Base-by-base conservation (phyloP, 2,113 vertebrate genomes). In the Melanostigma gelatinosum region DNA sequence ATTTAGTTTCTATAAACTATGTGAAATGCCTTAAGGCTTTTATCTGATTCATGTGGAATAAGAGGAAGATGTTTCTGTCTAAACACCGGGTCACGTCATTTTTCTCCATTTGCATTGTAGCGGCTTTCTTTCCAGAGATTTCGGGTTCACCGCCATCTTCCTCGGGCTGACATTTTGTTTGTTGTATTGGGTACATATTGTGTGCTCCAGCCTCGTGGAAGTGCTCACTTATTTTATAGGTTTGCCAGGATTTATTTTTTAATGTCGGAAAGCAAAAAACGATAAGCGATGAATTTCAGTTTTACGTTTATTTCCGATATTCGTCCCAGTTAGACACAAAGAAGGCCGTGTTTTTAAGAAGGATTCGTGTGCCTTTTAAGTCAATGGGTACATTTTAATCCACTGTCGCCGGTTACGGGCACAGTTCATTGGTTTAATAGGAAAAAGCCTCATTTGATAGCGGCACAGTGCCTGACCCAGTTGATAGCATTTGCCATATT, bases 401-500 rank as follows among this genome's bases (percentile, higher is more conserved):
- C 50, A 52, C 46, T 46, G 57, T 69, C 32, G 29, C 73, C 77
- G 63, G 50, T 80, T 79, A 48, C 36, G 12, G 65, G 46, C 78
- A 69, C 80, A 88, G 79, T 86, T 85, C 83, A 86, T 89, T 82
- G 85, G 69, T 87, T 87, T 79, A 79, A 86, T 54, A 84, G 69
- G 57, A 40, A 82, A 77, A 80, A 63, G 68, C 80, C 83, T 89
- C 66, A 80, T 90, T 90, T 85, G 83, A 85, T 85, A 50, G 85
- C 75, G 80, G 87, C 80, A 84, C 77, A 70, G 72, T 18, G 89
- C 70, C 85, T 88, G 89, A 91, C 90, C 92, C 91, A 91, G 77
- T 91, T 91, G 87, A 89, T 87, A 52, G 85, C 82, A 61, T 91
- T 91, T 91, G 81, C 72, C 87, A 89, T 92, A 93, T 93, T 91